These are phyloP conservation scores for Eupithecia subumbrata DNA, from an alignment of 2,888 invertebrate species.

Conservation along the genomic window DNA sequence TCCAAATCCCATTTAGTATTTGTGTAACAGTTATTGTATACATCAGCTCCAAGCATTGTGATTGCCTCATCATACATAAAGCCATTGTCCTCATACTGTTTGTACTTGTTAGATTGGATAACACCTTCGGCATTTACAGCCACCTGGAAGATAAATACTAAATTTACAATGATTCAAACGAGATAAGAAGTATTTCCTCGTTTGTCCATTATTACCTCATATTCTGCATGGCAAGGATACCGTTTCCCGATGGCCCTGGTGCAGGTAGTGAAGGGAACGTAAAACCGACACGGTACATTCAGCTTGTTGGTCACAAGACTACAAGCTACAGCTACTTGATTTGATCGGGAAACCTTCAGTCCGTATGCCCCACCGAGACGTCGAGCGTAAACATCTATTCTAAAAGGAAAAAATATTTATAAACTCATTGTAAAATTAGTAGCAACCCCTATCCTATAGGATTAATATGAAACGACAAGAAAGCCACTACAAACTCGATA, in stretches of 20 bases:
- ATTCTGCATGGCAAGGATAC: slow-evolving; percentile 74
- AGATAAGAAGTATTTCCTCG: not conserved
- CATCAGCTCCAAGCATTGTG: slow-evolving; percentile 39
- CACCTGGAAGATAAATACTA: slow-evolving; percentile 9
- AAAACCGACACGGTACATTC: slow-evolving; percentile 86
- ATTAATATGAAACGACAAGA: not conserved
- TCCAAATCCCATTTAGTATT: slow-evolving; percentile 54
- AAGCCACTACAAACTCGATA: not conserved
- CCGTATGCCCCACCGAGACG: slow-evolving; percentile 85
- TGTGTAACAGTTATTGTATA: slow-evolving; percentile 56
- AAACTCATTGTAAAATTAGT: not conserved
- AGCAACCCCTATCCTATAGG: not conserved
- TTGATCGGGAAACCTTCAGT: slow-evolving; percentile 86
- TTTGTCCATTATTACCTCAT: slow-evolving; percentile 79
- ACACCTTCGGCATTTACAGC: slow-evolving; percentile 67
- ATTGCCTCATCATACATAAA: slow-evolving; percentile 55
- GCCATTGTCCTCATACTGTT: slow-evolving; percentile 76
- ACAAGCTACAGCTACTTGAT: slow-evolving; percentile 71
- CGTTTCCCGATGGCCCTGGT: slow-evolving; percentile 85
- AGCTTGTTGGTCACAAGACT: slow-evolving; percentile 84
- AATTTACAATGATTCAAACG: not conserved
- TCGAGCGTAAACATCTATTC: slow-evolving; percentile 85
- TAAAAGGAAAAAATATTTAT: slow-evolving; percentile 48
- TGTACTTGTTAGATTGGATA: slow-evolving; percentile 76
- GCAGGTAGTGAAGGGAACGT: slow-evolving; percentile 85